Evolutionary conservation across 2,113 vertebrate species (phyloP).

Genomic region (Morone saxatilis): DNA sequence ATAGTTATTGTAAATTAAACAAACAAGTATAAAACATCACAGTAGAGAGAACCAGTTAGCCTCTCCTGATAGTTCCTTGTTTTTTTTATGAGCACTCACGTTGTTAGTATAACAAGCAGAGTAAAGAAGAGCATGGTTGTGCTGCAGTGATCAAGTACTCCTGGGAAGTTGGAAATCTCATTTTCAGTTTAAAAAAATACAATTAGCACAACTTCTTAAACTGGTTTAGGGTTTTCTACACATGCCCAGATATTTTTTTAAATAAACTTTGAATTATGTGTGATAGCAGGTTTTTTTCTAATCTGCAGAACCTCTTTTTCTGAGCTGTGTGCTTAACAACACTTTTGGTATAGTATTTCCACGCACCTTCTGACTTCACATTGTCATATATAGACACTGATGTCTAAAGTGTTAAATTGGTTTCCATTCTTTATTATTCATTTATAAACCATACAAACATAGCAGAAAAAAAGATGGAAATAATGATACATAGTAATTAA

Average conservation of each 20-base stretch:
- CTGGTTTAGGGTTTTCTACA: neutral
- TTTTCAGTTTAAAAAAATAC: conserved; percentile 11
- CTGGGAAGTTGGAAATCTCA: conserved; percentile 4
- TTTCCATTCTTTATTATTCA: neutral
- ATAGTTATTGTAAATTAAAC: no score
- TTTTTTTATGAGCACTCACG: no score
- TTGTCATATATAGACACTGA: neutral
- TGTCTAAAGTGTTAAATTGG: neutral
- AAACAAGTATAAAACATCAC: no score
- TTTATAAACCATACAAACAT: neutral
- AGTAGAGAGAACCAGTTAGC: no score
- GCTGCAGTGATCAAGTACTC: neutral
- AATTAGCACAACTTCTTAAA: neutral
- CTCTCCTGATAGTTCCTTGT: no score
- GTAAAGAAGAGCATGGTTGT: neutral
- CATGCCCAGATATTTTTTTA: neutral
- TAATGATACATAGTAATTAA: conserved; percentile 18
- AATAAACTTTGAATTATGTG: neutral
- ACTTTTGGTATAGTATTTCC: neutral
- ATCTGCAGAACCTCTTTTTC: neutral
- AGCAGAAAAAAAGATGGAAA: neutral
- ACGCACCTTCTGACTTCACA: neutral
- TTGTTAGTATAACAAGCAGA: no score
- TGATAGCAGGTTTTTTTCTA: neutral
- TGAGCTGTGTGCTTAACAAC: neutral